Base-by-base conservation (phyloP, 37 sponge, comb jelly and placozoan species). In the Tethya wilhelma region DNA sequence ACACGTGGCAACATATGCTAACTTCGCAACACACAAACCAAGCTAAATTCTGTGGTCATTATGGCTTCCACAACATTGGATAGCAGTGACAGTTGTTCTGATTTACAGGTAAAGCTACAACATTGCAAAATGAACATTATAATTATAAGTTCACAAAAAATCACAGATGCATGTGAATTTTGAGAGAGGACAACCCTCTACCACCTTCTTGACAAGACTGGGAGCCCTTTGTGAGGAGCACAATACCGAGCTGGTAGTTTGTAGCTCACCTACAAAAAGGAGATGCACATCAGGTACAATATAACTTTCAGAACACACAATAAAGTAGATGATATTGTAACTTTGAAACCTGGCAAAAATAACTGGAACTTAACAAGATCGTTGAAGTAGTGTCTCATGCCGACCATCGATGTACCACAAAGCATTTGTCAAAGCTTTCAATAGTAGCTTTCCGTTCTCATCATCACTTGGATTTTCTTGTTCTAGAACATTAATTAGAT, bases 401-500 rank as follows among this genome's bases (percentile, higher is more conserved):
- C n/a, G n/a, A n/a, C n/a, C 74, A 74, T 87, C 88, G 17, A 80
- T 9, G 36, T 74, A 79, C 79, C 80, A 86, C 74, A 86, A 53
- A 11, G 33, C 28, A 34, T 83, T 69, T 19, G 53, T 22, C 12
- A 84, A 23, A 30, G 70, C 49, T 69, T 56, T 69, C n/a, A 84
- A 62, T 69, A 76, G 62, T 4, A 29, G 31, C n/a, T 74, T 44
- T 44, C 75, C 84, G 20, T 14, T 40, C 25, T 23, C 44, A 19
- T 17, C 30, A 28, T 60, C 64, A 17, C 49, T 22, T 34, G 67
- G 40, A 6, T 56, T 14, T 38, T 32, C 45, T 56, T 32, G 29
- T 32, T 67, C 56, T 2, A 67, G 7, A 2, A 79, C 22, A 22
- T 53, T 19, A 7, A 79, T 6, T 33, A 67, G 2, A 67, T 77